Conservation (phyloP, 2,113 vertebrate species). For the Nematolebias whitei region DNA sequence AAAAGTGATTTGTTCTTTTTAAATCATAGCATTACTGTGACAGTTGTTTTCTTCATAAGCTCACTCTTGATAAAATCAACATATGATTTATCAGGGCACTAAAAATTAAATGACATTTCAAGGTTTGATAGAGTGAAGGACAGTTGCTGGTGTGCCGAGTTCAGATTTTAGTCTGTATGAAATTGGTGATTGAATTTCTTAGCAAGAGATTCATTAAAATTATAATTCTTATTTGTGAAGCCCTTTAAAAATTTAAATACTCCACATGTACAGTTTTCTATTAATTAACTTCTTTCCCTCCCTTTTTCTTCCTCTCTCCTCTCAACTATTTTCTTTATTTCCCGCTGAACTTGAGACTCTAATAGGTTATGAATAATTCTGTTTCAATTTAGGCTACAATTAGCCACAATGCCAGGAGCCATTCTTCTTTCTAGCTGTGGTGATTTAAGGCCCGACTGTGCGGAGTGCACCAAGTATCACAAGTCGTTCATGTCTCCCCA, state of each 20-base stretch:
- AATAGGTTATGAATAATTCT: conserved; percentile 86
- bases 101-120: conserved; percentile 27
- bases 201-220: conserved; percentile 78
- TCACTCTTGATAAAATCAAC: conserved; percentile 23
- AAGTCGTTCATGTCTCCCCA: conserved; percentile 39
- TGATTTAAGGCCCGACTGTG: conserved; percentile 71
- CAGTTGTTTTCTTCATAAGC: not conserved
- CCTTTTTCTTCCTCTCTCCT: conserved; percentile 62
- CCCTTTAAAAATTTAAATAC: conserved; percentile 80
- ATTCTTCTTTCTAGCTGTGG: conserved; percentile 70
- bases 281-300: conserved; percentile 79
- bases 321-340: conserved; percentile 65
- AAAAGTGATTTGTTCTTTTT: not conserved
- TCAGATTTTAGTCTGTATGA: conserved; percentile 70
- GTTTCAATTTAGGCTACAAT: conserved; percentile 81
- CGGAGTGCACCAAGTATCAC: conserved; percentile 41
- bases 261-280: conserved; percentile 67
- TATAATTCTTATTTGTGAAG: conserved; percentile 82
- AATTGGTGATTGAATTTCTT: conserved; percentile 71
- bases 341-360: conserved; percentile 79
- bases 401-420: conserved; percentile 78
- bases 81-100: conserved; percentile 4
- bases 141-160: conserved; percentile 43
- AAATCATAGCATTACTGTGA: conserved; percentile 1
- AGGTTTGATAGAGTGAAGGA: conserved; percentile 64